Conservation (phyloP, 2,888 invertebrate species). For the Ganaspis brasiliensis region DNA sequence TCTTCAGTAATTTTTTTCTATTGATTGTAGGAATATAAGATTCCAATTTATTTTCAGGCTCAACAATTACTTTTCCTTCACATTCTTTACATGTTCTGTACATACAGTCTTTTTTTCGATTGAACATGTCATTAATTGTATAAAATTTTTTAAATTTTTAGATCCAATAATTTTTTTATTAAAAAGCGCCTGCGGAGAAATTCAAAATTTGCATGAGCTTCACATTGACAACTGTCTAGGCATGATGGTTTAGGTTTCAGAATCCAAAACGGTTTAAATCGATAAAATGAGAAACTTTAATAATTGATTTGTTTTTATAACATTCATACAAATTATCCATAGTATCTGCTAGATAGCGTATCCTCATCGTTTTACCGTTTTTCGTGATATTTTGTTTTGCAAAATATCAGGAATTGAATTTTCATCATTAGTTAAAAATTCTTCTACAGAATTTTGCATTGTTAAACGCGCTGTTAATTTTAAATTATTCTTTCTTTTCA, state of each 20-base stretch:
- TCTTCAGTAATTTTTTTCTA: slow-evolving; percentile 21
- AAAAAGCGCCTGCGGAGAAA: slow-evolving; percentile 39
- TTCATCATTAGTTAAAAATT: slow-evolving; percentile 45
- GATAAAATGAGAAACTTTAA: slow-evolving; percentile 46
- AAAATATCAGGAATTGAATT: slow-evolving; percentile 43
- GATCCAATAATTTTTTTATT: slow-evolving; percentile 35
- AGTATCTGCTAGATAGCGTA: slow-evolving; percentile 43
- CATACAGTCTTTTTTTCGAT: slow-evolving; percentile 25
- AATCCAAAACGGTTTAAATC: slow-evolving; percentile 49
- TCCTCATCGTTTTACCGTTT: slow-evolving; percentile 44
- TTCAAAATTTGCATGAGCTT: slow-evolving; percentile 46
- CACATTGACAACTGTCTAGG: slow-evolving; percentile 47
- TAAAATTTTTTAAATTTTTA: slow-evolving; percentile 10
- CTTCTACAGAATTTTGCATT: slow-evolving; percentile 43
- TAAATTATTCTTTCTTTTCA: slow-evolving; percentile 45
- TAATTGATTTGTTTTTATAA: too few relatives aligned
- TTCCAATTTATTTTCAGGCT: too few relatives aligned
- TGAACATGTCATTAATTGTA: too few relatives aligned
- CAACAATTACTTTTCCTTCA: not conserved
- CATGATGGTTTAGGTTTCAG: slow-evolving; percentile 18
- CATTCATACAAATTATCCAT: slow-evolving; percentile 39
- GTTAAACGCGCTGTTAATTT: slow-evolving; percentile 19
- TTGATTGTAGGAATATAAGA: slow-evolving; percentile 40
- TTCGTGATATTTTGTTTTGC: slow-evolving; percentile 45
- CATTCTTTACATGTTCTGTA: slow-evolving; percentile 7